Evolutionary conservation across 2,797 vertebrate species (phyloP).

Genomic region (Gadopsis marmoratus): DNA sequence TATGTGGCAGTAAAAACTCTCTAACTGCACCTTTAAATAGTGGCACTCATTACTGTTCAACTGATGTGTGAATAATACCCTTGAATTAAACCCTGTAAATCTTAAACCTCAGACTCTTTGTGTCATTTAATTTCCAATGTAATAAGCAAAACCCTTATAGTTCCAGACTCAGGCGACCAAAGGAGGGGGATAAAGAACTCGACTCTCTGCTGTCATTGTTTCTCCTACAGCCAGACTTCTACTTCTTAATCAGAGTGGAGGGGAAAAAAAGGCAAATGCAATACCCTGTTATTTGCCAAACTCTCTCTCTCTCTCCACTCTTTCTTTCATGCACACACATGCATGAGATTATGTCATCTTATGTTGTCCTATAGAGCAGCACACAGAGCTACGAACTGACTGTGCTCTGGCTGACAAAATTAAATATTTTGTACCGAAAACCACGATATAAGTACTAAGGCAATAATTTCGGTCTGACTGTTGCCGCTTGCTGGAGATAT

Average conservation of each 20-base stretch:
- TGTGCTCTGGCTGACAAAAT: neutral
- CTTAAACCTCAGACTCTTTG: conserved; percentile 38
- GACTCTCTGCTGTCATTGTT: conserved; percentile 42
- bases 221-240: conserved; percentile 32
- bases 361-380: neutral
- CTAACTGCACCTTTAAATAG: conserved; percentile 54
- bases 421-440: neutral
- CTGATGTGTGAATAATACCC: conserved; percentile 56
- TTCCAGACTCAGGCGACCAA: conserved; percentile 28
- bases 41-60: conserved; percentile 58
- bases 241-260: conserved; percentile 31
- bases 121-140: conserved; percentile 45
- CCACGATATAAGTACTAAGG: neutral
- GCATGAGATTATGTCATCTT: neutral
- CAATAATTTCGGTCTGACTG: neutral
- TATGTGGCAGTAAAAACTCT: conserved; percentile 55
- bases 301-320: neutral
- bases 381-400: neutral
- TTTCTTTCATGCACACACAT: conserved; percentile 1
- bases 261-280: conserved; percentile 21
- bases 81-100: conserved; percentile 53
- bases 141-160: conserved; percentile 44
- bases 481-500: neutral
- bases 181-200: conserved; percentile 39
- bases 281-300: conserved; percentile 8